phyloP scores from a whole-genome alignment of 53 echinoderm and acorn worm genomes.

The Paracentrotus lividus region DNA sequence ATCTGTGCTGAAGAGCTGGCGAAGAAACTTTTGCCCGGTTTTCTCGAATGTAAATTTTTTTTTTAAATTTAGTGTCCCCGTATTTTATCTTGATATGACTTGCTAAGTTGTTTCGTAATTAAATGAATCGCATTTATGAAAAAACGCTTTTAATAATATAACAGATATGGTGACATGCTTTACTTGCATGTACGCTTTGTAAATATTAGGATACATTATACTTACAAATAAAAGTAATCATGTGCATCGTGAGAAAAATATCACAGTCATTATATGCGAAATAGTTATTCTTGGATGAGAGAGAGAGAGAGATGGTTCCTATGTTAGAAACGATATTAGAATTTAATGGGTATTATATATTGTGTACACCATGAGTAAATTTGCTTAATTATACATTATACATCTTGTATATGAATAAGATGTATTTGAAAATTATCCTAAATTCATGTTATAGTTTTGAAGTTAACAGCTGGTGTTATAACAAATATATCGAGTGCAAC shows the following conservation, averaged over 20 bases:
- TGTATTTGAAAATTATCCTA: too few relatives aligned
- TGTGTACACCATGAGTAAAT: too few relatives aligned
- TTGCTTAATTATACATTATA: too few relatives aligned
- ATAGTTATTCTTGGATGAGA: too few relatives aligned
- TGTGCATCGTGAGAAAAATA: not conserved
- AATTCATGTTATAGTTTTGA: too few relatives aligned
- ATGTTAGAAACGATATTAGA: too few relatives aligned
- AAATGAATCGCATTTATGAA: not conserved
- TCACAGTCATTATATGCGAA: not conserved
- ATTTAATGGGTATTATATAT: too few relatives aligned
- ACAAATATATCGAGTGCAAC: not conserved
- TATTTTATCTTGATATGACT: not conserved
- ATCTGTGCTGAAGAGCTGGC: too few relatives aligned
- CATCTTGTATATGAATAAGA: too few relatives aligned
- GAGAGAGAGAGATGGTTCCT: too few relatives aligned
- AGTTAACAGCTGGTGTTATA: not conserved
- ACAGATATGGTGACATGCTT: not conserved
- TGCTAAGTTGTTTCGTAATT: not conserved
- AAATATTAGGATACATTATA: not conserved
- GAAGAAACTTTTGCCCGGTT: too few relatives aligned
- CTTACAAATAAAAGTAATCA: not conserved
- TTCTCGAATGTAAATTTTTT: too few relatives aligned
- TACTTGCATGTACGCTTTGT: not conserved
- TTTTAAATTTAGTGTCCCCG: not conserved
- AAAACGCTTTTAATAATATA: not conserved